Evolutionary conservation across 2,888 invertebrate species (phyloP).

Genomic region (Zygogramma bicolorata): DNA sequence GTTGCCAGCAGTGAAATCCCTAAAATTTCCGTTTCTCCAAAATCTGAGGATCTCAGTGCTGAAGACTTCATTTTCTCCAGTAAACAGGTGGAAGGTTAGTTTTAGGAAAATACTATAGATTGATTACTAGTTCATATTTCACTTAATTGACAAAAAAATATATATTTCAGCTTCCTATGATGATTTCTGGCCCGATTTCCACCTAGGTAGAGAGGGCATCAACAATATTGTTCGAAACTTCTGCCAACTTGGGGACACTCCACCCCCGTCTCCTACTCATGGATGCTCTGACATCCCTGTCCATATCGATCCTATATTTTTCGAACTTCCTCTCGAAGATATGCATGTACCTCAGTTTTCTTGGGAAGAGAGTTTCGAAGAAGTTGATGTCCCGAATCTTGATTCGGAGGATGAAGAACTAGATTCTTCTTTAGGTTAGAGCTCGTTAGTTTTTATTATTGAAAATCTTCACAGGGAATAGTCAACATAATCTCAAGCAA

Average conservation of each 20-base stretch:
- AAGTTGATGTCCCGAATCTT: constrained; percentile 30
- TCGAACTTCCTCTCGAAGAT: constrained; percentile 23
- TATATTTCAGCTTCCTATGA: constrained; percentile 34
- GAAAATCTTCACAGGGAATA: not conserved
- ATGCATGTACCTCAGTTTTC: not conserved
- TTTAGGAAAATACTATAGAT: too few species aligned
- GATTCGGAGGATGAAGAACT: constrained; percentile 34
- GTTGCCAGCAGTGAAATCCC: constrained; percentile 1
- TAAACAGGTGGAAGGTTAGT: constrained; percentile 19
- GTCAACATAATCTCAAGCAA: not conserved
- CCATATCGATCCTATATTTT: constrained; percentile 28
- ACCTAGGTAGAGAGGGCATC: constrained; percentile 20
- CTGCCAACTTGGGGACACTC: constrained; percentile 28
- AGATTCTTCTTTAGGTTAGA: constrained; percentile 19
- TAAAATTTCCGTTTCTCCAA: constrained; percentile 15
- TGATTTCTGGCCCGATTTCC: constrained; percentile 31
- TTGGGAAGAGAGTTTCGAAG: constrained; percentile 23
- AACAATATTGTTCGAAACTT: constrained; percentile 29
- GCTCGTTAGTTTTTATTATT: not conserved
- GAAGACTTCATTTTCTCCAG: constrained; percentile 47
- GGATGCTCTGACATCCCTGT: not conserved
- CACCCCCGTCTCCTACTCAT: constrained; percentile 35
- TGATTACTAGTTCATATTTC: too few species aligned
- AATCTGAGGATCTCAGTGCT: constrained; percentile 41
- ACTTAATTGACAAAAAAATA: too few species aligned